Conservation (phyloP, 2,888 invertebrate species). For the Pristionchus entomophagus region DNA sequence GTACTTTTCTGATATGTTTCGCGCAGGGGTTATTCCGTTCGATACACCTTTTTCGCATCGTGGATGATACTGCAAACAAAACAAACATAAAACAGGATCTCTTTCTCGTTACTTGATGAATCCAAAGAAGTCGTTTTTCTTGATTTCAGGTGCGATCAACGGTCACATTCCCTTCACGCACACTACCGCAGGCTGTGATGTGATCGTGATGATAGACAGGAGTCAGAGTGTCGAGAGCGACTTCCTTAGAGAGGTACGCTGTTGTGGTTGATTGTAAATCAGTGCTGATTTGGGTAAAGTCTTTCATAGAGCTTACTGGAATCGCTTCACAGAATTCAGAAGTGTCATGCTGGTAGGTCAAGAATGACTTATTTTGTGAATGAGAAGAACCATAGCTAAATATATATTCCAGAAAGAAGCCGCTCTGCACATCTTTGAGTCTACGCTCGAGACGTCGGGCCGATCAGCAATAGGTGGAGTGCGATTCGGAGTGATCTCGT, state of each 20-base stretch:
- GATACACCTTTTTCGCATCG: no score
- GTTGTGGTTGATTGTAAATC: no score
- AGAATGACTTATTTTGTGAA: no score
- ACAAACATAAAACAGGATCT: no score
- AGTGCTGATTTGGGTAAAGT: no score
- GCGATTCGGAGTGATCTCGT: constrained; percentile 52
- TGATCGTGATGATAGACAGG: constrained; percentile 64
- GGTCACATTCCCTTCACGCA: constrained; percentile 9
- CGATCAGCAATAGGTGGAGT: constrained; percentile 42
- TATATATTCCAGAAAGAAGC: constrained; percentile 40
- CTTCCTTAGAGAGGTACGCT: constrained; percentile 49
- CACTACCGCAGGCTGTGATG: constrained; percentile 50
- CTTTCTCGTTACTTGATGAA: no score
- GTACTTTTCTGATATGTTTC: no score
- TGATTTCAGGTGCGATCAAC: not conserved
- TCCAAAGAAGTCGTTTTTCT: no score
- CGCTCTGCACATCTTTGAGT: constrained; percentile 46
- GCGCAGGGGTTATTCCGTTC: no score
- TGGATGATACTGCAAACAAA: no score
- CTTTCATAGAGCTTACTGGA: not conserved
- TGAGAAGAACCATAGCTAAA: not conserved
- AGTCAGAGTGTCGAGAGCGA: constrained; percentile 56
- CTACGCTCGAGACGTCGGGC: not conserved
- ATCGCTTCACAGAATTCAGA: not conserved
- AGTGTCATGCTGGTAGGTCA: no score